Percentiles rank a stretch among this genome's conserved stretches.
These are phyloP conservation scores for Tringa solitaria DNA, from an alignment of 2,113 vertebrate genomes.

Conservation along the genomic window DNA sequence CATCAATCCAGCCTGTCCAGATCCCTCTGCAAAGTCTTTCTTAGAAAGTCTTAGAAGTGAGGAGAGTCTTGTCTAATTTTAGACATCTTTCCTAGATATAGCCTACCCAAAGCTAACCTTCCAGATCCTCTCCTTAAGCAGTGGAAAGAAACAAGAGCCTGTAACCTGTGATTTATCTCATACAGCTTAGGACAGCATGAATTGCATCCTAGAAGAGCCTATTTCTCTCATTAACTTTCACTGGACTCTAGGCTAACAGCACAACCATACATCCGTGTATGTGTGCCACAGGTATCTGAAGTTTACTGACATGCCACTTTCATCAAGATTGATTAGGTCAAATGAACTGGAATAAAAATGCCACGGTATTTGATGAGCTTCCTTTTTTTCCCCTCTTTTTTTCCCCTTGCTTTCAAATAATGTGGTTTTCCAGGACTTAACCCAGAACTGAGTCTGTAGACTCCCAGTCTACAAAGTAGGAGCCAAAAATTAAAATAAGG, in stretches of 20 bases:
- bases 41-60: not conserved
- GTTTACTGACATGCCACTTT: not conserved
- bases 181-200: not conserved
- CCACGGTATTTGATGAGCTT: not conserved
- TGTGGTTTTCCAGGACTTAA: not conserved
- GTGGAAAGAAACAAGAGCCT: not conserved
- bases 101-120: not conserved
- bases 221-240: not conserved
- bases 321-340: not conserved
- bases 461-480: not conserved
- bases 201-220: not conserved
- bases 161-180: not conserved
- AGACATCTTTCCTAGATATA: not conserved
- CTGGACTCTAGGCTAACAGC: not conserved
- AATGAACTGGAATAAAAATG: not conserved
- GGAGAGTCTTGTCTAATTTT: not conserved
- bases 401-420: not conserved
- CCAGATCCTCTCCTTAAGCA: not conserved
- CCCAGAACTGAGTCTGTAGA: too few species aligned
- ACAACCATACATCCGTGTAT: not conserved
- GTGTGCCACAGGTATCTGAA: not conserved
- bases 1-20: too few species aligned
- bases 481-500: not conserved
- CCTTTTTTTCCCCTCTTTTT: not conserved
- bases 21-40: too few species aligned